A percentile compares a stretch with the other conserved stretches of the same genome.
These are phyloP conservation scores for Enchytraeus crypticus DNA, from an alignment of 2,888 invertebrate genomes.

Conservation along the genomic window DNA sequence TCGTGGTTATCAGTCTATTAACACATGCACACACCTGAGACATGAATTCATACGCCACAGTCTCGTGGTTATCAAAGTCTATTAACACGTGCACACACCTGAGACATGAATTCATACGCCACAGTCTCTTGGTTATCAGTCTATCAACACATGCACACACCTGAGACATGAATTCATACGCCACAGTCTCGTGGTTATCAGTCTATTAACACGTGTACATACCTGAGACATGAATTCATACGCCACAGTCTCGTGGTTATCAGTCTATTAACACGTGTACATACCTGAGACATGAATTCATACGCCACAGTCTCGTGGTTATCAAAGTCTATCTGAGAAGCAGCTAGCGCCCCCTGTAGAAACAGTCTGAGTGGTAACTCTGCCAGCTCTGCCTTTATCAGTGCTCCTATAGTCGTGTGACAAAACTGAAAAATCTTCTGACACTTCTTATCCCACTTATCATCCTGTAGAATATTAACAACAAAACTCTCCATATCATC, in stretches of 20 bases:
- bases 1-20: no score
- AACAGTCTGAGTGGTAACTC: conserved; percentile 87
- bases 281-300: conserved; percentile 84
- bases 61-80: no score
- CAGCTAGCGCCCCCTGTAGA: conserved; percentile 87
- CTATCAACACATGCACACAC: no score
- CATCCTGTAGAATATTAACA: conserved; percentile 58
- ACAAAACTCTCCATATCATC: no score
- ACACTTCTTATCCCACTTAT: conserved; percentile 96
- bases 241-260: conserved; percentile 89
- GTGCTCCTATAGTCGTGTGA: conserved; percentile 83
- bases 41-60: no score
- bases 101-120: no score
- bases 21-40: no score
- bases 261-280: conserved; percentile 63
- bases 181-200: no score
- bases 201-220: no score
- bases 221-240: conserved; percentile 93
- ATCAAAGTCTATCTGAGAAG: conserved; percentile 79
- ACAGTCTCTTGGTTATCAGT: no score
- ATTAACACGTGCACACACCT: no score
- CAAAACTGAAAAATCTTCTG: conserved; percentile 97
- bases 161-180: no score
- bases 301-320: conserved; percentile 95
- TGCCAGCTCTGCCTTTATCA: conserved; percentile 88